Percentiles rank a stretch among this genome's conserved stretches.
Evolutionary conservation across 1,140 invertebrate species (phyloP).

Genomic region (Adoxophyes honmai): DNA sequence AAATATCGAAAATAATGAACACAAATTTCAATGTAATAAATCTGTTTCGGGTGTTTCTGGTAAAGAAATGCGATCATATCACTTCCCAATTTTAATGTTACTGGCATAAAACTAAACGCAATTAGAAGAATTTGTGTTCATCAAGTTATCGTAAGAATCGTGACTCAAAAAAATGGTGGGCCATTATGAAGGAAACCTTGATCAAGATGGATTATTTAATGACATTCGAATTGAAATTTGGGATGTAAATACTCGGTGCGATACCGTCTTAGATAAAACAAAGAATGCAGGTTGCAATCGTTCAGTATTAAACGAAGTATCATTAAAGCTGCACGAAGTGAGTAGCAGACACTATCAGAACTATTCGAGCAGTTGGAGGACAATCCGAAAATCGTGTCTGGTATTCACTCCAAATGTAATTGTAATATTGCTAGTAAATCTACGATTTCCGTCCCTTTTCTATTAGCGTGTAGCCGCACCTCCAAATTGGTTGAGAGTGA

Average conservation of each 20-base stretch:
- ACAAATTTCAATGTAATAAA: too few relatives aligned
- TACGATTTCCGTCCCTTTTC: slow-evolving; percentile 6
- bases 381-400: background rate
- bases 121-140: slow-evolving; percentile 23
- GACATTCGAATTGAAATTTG: background rate
- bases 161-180: slow-evolving; percentile 8
- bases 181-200: background rate
- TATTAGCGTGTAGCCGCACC: background rate
- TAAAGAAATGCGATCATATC: too few relatives aligned
- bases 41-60: too few relatives aligned
- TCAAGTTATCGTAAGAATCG: slow-evolving; percentile 19
- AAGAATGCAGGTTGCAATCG: background rate
- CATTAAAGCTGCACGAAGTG: background rate
- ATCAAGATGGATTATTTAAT: background rate
- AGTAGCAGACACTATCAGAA: slow-evolving; percentile 5
- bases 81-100: too few relatives aligned
- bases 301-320: background rate
- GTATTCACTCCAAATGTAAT: too few relatives aligned
- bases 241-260: background rate
- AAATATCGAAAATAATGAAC: too few relatives aligned
- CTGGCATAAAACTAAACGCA: too few relatives aligned
- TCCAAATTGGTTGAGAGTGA: slow-evolving; percentile 12
- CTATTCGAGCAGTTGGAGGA: background rate
- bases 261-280: too few relatives aligned
- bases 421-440: slow-evolving; percentile 6